These are phyloP conservation scores for Callipepla squamata DNA, from an alignment of 2,113 vertebrate species.

Conservation along the genomic window DNA sequence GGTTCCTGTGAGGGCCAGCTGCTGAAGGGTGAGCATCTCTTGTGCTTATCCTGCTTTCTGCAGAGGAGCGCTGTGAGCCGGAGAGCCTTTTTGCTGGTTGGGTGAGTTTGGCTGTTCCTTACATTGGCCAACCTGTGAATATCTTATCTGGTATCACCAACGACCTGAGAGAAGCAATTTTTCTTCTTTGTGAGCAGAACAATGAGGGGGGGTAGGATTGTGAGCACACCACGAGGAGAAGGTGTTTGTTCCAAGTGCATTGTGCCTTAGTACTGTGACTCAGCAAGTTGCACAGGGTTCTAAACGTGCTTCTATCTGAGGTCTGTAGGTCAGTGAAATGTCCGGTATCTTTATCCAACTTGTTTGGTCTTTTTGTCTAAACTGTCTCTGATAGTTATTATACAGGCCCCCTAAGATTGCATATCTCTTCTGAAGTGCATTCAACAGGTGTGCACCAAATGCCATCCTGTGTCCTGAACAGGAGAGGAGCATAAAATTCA, in stretches of 20 bases:
- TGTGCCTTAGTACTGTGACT: neutral
- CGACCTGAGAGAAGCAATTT: no score
- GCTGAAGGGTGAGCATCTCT: no score
- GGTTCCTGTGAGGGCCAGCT: no score
- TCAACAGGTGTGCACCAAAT: neutral
- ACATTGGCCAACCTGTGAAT: no score
- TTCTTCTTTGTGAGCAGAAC: no score
- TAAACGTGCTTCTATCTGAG: neutral
- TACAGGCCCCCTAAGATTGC: neutral
- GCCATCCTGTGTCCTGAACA: neutral
- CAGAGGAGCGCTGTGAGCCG: no score
- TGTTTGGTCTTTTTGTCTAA: neutral
- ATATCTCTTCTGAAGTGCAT: neutral
- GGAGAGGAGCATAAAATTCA: neutral
- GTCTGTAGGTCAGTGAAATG: neutral
- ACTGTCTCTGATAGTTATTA: neutral
- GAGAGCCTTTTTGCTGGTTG: no score
- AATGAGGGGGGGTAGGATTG: neutral
- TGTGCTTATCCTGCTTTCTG: no score
- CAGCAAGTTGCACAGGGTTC: accelerated
- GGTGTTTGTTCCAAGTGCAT: neutral
- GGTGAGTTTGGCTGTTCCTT: no score
- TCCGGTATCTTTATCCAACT: neutral
- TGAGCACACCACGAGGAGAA: neutral
- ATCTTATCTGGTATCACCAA: no score